Evolutionary conservation across 2,888 invertebrate species (phyloP), one percentile per base, ranked within the genome.

Genomic region (Conus canariensis): DNA sequence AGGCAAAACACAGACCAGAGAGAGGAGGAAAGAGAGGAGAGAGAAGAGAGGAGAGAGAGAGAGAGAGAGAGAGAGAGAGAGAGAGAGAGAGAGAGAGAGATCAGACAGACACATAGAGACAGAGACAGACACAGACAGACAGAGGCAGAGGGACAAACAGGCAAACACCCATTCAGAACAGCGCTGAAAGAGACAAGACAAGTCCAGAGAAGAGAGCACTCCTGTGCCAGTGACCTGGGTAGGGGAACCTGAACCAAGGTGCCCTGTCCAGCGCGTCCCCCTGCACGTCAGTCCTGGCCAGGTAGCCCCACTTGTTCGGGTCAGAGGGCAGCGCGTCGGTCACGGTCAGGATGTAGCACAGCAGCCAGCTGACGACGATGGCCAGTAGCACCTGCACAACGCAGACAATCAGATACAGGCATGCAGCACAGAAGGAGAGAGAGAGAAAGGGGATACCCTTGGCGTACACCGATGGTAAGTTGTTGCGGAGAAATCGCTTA

Each of bases 181-280:
- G 8, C 70, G 22, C 70, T 8, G 19, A 74, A 0, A 74, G 1
- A 74, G 19, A 74, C n/a, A 74, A 10, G 12, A 60, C 60, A 60
- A 60, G 16, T 7, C 16, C 60, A 6, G 12, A 64, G 1, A 16
- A 64, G 60, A 64, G 60, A 14, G 60, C 60, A 2, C 60, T 10
- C 60, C 12, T 16, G 60, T 7, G 60, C 60, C 10, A 10, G 16
- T 90, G 91, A 95, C 95, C 95, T 92, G 98, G 98, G 85, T 98
- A 97, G 97, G 96, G 96, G 89, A 96, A 93, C 59, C 96, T 91
- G 91, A 96, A 95, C 96, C 96, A 96, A 22, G 94, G 92, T 0
- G 96, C 93, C 10, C 94, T 89, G 1, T 89, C n/a, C 5, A 96
- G 91, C 8, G 95, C 95, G 56, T 92, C 90, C 0, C 90, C 86